Conservation (phyloP, 2,888 invertebrate genomes). For the Pycnomerus fuliginosus region DNA sequence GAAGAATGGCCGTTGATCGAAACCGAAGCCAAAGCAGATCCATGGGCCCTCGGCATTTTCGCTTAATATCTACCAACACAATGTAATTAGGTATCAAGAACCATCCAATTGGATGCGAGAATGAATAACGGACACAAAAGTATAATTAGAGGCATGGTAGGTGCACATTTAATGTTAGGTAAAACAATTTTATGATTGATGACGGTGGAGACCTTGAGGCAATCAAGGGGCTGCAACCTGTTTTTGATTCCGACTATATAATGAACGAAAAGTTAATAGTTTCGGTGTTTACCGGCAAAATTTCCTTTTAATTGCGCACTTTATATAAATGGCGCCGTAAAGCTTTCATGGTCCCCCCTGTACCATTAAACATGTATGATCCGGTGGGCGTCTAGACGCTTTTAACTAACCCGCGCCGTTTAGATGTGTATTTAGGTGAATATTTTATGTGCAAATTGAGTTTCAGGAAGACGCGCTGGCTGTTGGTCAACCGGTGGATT, state of each 20-base stretch:
- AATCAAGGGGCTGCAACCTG: slow-evolving; percentile 19
- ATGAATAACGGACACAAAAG: slow-evolving; percentile 14
- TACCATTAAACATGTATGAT: slow-evolving; percentile 11
- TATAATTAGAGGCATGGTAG: slow-evolving; percentile 19
- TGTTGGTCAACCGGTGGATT: slow-evolving; percentile 18
- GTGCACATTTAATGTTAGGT: slow-evolving; percentile 19
- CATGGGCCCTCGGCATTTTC: too few species aligned
- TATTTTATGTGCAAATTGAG: slow-evolving; percentile 23
- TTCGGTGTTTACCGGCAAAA: slow-evolving; percentile 7
- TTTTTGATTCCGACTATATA: slow-evolving; percentile 20
- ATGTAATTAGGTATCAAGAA: too few species aligned
- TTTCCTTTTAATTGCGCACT: slow-evolving; percentile 10
- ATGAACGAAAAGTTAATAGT: slow-evolving; percentile 11
- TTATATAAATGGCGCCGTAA: slow-evolving; percentile 6
- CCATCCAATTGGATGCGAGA: too few species aligned
- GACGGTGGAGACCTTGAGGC: slow-evolving; percentile 14
- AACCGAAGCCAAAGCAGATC: too few species aligned
- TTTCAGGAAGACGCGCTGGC: slow-evolving; percentile 20
- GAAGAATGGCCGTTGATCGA: too few species aligned
- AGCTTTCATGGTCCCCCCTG: slow-evolving; percentile 4
- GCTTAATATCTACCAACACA: too few species aligned
- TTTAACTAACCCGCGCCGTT: slow-evolving; percentile 19
- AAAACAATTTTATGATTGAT: slow-evolving; percentile 19
- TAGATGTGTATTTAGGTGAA: slow-evolving; percentile 14
- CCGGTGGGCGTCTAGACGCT: slow-evolving; percentile 17